Conservation (phyloP, 2,113 vertebrate genomes). For the Notothenia coriiceps region DNA sequence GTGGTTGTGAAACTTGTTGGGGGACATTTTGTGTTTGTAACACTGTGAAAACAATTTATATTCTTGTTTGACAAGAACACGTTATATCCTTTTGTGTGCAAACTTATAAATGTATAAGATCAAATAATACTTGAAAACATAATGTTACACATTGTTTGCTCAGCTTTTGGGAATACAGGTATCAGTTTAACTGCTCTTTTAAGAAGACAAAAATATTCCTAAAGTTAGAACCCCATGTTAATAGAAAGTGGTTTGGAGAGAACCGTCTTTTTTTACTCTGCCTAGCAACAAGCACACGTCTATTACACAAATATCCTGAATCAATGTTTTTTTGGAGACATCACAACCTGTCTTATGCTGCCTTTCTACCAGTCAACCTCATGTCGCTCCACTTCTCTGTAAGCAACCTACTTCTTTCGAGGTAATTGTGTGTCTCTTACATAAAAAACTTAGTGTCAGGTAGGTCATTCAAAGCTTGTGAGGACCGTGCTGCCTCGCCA, state of each 20-base stretch:
- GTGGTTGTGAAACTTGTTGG: too few species aligned
- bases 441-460: constrained; percentile 31
- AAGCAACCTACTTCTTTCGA: constrained; percentile 34
- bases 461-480: constrained; percentile 17
- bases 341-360: neutral
- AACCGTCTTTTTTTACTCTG: neutral
- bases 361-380: neutral
- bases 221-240: neutral
- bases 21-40: too few species aligned
- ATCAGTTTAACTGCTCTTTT: neutral
- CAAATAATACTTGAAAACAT: neutral
- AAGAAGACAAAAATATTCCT: constrained; percentile 8
- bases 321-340: neutral
- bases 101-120: too few species aligned
- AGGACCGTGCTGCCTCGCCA: neutral
- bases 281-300: neutral
- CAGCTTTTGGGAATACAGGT: neutral
- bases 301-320: constrained; percentile 15
- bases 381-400: neutral
- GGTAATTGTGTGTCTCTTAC: constrained; percentile 38
- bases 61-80: too few species aligned
- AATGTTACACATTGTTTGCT: constrained; percentile 6
- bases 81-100: too few species aligned
- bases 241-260: neutral
- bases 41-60: too few species aligned